Base-by-base conservation (phyloP, 2,888 invertebrate species). In the Itoplectis maculator region DNA sequence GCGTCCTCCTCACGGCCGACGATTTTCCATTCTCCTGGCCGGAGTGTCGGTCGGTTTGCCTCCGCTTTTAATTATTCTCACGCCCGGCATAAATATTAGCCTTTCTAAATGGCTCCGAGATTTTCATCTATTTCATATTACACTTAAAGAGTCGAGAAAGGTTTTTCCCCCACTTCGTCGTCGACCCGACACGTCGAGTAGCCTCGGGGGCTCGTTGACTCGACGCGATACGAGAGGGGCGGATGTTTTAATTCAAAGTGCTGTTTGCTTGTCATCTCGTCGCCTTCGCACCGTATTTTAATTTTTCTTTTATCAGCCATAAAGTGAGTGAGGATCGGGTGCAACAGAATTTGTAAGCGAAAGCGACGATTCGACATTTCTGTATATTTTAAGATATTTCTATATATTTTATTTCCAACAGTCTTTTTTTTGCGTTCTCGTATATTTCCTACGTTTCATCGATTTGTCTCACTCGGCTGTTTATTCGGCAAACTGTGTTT, bases 51-150 rank as follows among this genome's bases (percentile, higher is more conserved):
- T 23, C 15, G 68, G 18, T 47, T 51, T 63, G 51, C 13, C 45
- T 45, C 18, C 68, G 13, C 20, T 76, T 37, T 59, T 37, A 74
- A 74, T 74, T 74, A 74, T 74, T 74, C 40, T 65, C 63, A 65
- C 54, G 40, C 49, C 54, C 15, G 18, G 37, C 54, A 65, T 54
- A 73, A 73, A 73, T 61, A 73, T 73, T 73, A 61, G 61, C 35
- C 45, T 45, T 49, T 61, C 35, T 18, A 61, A 61, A 61, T 73
- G 35, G 73, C 15, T 47, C 49, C n/a, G 61, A 73, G 73, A 61
- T 74, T 68, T 68, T 51, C 51, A 51, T 68, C 68, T 51, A 68
- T 68, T 51, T 68, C 68, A 37, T 68, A 51, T 51, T 68, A 51
- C 13, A 51, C 51, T 37, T 49, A 51, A 37, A 49, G 18, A 35